phyloP scores from a whole-genome alignment of 53 echinoderm and acorn worm genomes.

The Henricia sp. region DNA sequence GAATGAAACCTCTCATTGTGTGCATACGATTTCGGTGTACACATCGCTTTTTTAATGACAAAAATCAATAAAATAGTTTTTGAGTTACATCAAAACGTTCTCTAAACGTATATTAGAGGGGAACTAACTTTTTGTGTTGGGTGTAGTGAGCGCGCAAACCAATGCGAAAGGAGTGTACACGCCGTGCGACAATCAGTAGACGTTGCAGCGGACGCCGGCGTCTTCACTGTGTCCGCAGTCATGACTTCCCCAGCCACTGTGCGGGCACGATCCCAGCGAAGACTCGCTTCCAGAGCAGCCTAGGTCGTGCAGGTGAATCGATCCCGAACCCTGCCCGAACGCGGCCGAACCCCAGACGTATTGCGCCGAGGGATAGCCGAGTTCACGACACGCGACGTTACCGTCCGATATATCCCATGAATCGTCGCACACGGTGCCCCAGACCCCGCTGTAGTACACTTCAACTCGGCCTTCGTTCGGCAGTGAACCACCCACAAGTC shows the following conservation, averaged over 20 bases:
- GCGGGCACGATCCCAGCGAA: not conserved
- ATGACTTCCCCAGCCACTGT: not conserved
- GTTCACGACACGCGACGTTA: conserved; percentile 23
- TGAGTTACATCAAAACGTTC: too few relatives aligned
- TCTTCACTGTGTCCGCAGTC: conserved; percentile 12
- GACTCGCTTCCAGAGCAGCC: not conserved
- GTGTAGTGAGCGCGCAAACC: too few relatives aligned
- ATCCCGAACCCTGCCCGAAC: not conserved
- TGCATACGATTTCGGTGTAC: too few relatives aligned
- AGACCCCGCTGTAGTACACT: conserved; percentile 1
- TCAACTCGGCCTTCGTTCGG: conserved; percentile 18
- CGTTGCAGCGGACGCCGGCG: conserved; percentile 9
- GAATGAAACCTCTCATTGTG: too few relatives aligned
- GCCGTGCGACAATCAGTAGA: too few relatives aligned
- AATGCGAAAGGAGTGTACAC: too few relatives aligned
- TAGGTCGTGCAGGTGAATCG: not conserved
- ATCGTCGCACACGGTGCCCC: conserved; percentile 36
- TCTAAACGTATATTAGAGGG: too few relatives aligned
- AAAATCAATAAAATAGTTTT: too few relatives aligned
- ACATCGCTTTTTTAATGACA: too few relatives aligned
- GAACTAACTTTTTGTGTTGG: too few relatives aligned
- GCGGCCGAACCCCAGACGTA: not conserved
- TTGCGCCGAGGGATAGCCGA: not conserved
- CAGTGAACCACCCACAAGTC: not conserved
- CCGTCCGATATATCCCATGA: not conserved